These are phyloP conservation scores for Drosophila pseudoobscura DNA, from an alignment of 1,140 invertebrate genomes.

Conservation along the genomic window DNA sequence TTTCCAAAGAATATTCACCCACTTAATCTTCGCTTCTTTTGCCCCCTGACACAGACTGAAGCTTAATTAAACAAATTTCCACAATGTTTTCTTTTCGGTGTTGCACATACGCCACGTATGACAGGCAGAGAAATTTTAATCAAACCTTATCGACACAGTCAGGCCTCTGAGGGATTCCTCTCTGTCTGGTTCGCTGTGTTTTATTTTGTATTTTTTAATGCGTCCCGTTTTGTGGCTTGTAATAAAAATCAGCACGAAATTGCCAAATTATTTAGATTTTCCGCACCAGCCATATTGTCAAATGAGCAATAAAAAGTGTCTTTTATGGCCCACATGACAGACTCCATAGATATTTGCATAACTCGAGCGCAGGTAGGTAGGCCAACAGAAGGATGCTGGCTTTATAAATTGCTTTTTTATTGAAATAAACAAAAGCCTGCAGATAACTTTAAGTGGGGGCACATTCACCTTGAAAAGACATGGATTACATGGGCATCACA, in stretches of 20 bases:
- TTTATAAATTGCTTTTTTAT: constrained; percentile 54
- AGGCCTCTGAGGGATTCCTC: background rate
- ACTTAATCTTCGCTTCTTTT: background rate
- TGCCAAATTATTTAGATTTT: constrained; percentile 54
- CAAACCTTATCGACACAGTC: constrained; percentile 30
- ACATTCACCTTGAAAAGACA: constrained; percentile 22
- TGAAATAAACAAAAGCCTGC: constrained; percentile 44
- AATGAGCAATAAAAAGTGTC: constrained; percentile 47
- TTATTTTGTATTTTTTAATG: constrained; percentile 37
- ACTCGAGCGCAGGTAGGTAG: constrained; percentile 34
- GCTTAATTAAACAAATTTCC: background rate
- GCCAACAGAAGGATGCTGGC: background rate
- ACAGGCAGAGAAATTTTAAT: constrained; percentile 28
- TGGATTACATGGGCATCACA: constrained; percentile 23
- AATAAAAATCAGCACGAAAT: constrained; percentile 54
- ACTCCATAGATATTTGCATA: constrained; percentile 50
- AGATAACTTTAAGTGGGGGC: constrained; percentile 33
- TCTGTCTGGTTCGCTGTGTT: background rate
- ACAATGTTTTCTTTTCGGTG: background rate
- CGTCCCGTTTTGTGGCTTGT: constrained; percentile 48
- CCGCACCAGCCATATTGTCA: constrained; percentile 35
- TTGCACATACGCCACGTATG: constrained; percentile 28
- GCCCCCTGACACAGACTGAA: background rate
- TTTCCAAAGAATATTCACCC: too few species aligned
- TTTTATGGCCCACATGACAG: constrained; percentile 51